Evolutionary conservation across 2,113 vertebrate species (phyloP).

Genomic region (Pachycephala philippinensis): DNA sequence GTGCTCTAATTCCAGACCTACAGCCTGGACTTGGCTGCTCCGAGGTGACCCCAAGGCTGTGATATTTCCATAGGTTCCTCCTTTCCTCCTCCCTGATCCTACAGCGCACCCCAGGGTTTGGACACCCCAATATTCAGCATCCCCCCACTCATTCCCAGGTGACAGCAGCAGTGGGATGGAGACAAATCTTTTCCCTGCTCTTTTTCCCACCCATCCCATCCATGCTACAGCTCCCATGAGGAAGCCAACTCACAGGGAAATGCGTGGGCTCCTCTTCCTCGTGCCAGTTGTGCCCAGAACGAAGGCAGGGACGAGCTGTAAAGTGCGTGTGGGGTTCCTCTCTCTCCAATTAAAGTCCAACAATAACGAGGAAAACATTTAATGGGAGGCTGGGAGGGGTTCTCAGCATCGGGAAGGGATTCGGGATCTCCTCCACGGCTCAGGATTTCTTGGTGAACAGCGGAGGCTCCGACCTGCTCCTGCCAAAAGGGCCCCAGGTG

Average conservation of each 20-base stretch:
- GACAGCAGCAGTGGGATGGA: neutral
- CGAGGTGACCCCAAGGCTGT: neutral
- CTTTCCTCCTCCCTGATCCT: neutral
- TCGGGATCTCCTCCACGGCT: neutral
- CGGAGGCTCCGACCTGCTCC: neutral
- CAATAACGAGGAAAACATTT: conserved; percentile 23
- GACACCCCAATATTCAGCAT: neutral
- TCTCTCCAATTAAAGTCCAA: neutral
- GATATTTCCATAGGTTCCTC: neutral
- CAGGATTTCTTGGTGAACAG: neutral
- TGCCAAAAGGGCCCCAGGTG: neutral
- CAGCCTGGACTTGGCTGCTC: neutral
- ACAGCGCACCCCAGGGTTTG: too few relatives aligned
- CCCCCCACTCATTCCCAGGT: neutral
- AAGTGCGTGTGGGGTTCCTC: rapidly evolving
- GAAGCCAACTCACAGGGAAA: neutral
- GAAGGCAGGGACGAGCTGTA: neutral
- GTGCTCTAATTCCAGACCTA: neutral
- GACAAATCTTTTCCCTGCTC: neutral
- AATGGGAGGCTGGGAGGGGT: conserved; percentile 4
- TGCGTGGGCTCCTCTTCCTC: neutral
- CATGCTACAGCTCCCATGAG: rapidly evolving
- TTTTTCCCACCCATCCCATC: neutral
- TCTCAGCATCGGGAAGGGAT: neutral
- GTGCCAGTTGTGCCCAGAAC: rapidly evolving